Base-by-base conservation (phyloP, 2,113 vertebrate genomes). In the Pelvicachromis taeniatus region DNA sequence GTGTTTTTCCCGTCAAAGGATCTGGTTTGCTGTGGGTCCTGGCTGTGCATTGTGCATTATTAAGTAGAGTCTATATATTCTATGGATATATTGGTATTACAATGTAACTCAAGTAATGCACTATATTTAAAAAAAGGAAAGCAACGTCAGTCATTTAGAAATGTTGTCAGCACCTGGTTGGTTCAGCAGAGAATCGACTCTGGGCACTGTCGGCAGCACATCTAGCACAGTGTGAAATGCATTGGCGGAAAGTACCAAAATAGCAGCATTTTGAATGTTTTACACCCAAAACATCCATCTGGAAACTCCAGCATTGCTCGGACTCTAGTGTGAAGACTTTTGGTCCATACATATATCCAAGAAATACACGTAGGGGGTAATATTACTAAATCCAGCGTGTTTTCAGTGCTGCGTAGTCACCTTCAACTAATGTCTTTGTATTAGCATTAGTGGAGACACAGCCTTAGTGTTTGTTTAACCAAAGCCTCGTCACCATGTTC, bases 401-500 rank as follows among this genome's bases (percentile, higher is more conserved):
- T 21, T 54, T 55, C 50, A 14, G 31, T 63, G 68, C 14, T 26
- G 19, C 29, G 38, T 77, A 31, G 42, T 85, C 53, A 6, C 40
- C 9, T 21, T 70, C 55, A 17, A 68, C 52, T 54, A 84, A 50
- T 4, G n/a, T 75, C 45, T 50, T 75, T 75, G 45, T 31, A 80
- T 59, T 9, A 7, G 70, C 26, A 17, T 56, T 13, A 84, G n/a
- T 52, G 63, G 79, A 79, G 31, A 88, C 83, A 65, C 77, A 26
- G 61, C 65, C 26, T 87, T 33, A 29, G 11, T 33, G 87, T 89
- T 93, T 92, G 90, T 88, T 93, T 91, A 92, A 88, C 87, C 85
- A 83, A 79, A 87, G 88, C 80, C 82, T 93, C 83, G 78, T 79
- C 78, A 53, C 86, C 91, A 87, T 92, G 91, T 91, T 87, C 84